Evolutionary conservation across 2,797 vertebrate genomes (phyloP).

Genomic region (Fratercula arctica): DNA sequence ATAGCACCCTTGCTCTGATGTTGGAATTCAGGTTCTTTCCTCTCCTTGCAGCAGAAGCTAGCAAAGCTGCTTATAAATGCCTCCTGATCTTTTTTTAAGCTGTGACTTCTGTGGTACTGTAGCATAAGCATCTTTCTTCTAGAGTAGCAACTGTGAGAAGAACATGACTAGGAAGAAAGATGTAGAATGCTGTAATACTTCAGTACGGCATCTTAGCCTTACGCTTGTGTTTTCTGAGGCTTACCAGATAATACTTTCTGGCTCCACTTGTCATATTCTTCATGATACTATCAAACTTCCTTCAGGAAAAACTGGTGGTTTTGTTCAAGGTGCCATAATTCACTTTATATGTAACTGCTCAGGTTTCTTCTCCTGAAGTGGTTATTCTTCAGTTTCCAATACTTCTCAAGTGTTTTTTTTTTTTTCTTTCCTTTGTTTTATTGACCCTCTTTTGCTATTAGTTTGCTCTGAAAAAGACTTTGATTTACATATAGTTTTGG

Average conservation of each 20-base stretch:
- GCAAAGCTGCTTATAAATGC: not conserved
- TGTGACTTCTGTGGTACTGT: not conserved
- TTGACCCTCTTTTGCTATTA: not conserved
- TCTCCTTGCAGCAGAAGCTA: not conserved
- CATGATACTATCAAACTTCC: not conserved
- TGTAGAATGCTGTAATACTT: not conserved
- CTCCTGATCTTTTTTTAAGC: not conserved
- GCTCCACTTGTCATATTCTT: not conserved
- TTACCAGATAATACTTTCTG: not conserved
- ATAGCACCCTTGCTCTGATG: not conserved
- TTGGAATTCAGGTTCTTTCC: not conserved
- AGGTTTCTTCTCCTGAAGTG: not conserved
- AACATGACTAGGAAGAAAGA: not conserved
- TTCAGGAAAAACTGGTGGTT: not conserved
- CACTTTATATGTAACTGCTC: not conserved
- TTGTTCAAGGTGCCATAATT: not conserved
- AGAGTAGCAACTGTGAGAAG: not conserved
- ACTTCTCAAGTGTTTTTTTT: not conserved
- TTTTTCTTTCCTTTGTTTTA: not conserved
- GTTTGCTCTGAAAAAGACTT: not conserved
- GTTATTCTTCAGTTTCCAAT: not conserved
- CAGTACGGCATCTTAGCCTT: not conserved
- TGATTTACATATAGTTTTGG: not conserved
- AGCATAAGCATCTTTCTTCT: not conserved
- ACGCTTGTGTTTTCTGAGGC: not conserved